Evolutionary conservation across 2,113 vertebrate genomes (phyloP).

Genomic region (Saccopteryx bilineata): DNA sequence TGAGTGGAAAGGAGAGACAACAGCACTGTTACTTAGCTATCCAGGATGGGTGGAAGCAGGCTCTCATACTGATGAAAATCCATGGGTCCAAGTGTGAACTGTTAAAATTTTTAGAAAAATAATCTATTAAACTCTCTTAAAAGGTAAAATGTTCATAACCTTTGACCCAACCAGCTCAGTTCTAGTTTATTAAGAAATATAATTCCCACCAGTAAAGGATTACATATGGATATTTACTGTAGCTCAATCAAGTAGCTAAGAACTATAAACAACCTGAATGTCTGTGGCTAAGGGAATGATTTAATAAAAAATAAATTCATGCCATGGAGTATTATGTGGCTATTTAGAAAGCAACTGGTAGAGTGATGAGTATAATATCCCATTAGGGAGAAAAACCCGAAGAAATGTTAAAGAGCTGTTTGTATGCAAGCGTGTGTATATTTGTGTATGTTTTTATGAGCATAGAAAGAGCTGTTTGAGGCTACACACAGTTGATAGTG

Average conservation of each 20-base stretch:
- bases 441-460: constrained; percentile 56
- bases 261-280: constrained; percentile 7
- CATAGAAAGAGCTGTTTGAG: not conserved
- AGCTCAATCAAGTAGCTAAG: constrained; percentile 1
- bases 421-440: constrained; percentile 40
- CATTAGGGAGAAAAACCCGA: constrained; percentile 53
- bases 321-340: constrained; percentile 27
- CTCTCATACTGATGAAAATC: not conserved
- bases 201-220: not conserved
- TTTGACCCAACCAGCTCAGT: constrained; percentile 19
- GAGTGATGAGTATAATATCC: constrained; percentile 46
- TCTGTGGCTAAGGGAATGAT: constrained; percentile 52
- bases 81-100: not conserved
- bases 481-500: not conserved
- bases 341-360: constrained; percentile 63
- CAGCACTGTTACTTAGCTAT: not conserved
- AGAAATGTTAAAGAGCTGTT: constrained; percentile 63
- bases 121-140: not conserved
- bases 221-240: not conserved
- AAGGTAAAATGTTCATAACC: constrained; percentile 31
- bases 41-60: not conserved
- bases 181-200: constrained; percentile 39
- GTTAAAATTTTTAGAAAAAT: constrained; percentile 17
- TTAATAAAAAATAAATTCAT: constrained; percentile 64
- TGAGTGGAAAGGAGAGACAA: not conserved